A percentile compares a stretch with the other conserved stretches of the same genome.
Conservation (phyloP, 1,140 invertebrate genomes). For the Philopotamus ludificatus region DNA sequence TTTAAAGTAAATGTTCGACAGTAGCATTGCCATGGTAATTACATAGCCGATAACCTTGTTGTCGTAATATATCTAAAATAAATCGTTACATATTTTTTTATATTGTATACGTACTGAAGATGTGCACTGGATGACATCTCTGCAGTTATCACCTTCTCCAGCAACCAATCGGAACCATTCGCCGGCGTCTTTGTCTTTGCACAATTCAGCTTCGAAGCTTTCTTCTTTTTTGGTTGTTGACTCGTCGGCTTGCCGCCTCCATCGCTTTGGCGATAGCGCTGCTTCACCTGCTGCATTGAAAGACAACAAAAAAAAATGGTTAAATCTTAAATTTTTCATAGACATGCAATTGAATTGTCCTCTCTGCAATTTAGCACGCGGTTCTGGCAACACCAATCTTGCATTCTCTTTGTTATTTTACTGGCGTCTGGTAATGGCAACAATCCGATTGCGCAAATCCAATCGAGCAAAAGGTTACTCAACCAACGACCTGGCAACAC, state of each 20-base stretch:
- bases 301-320: not conserved
- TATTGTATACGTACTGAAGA: conserved; percentile 68
- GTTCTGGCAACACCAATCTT: not conserved
- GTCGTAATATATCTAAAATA: too few species aligned
- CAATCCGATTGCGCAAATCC: conserved; percentile 27
- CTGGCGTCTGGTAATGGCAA: not conserved
- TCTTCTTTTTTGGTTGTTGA: conserved; percentile 73
- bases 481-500: conserved; percentile 8
- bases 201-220: conserved; percentile 83
- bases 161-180: conserved; percentile 91
- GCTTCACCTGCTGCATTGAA: conserved; percentile 24
- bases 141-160: conserved; percentile 88
- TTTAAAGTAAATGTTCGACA: not conserved
- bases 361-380: not conserved
- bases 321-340: not conserved
- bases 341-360: not conserved
- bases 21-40: too few species aligned
- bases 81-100: too few species aligned
- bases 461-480: conserved; percentile 28
- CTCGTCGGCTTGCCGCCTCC: conserved; percentile 56
- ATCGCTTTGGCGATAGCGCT: conserved; percentile 44
- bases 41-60: too few species aligned
- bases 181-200: conserved; percentile 92
- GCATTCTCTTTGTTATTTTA: conserved; percentile 32
- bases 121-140: conserved; percentile 94